phyloP scores from a whole-genome alignment of 2,113 vertebrate genomes.

The Nymphicus hollandicus region DNA sequence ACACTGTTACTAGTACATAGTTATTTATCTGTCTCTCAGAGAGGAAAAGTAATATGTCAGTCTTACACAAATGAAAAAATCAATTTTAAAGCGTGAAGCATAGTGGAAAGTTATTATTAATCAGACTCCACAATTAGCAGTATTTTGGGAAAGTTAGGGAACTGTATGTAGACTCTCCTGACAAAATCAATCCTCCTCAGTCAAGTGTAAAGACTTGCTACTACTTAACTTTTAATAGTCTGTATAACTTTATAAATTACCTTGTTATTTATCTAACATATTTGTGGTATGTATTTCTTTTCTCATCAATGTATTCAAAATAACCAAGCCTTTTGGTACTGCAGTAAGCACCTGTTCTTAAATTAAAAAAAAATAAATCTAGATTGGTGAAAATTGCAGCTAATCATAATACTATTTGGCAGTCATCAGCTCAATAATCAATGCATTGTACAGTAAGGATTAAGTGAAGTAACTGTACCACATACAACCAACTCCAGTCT shows the following conservation, averaged over 20 bases:
- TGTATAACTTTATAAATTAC: background rate
- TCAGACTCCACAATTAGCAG: background rate
- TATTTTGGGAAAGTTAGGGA: background rate
- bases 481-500: background rate
- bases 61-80: background rate
- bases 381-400: background rate
- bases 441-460: background rate
- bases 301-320: background rate
- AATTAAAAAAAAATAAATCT: background rate
- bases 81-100: background rate
- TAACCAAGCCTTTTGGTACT: background rate
- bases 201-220: background rate
- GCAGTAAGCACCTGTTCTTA: background rate
- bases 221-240: background rate
- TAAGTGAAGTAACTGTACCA: background rate
- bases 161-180: background rate
- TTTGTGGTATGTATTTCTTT: background rate
- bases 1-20: background rate
- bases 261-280: background rate
- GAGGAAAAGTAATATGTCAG: background rate
- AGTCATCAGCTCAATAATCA: background rate
- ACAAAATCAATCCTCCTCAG: background rate
- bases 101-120: background rate
- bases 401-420: background rate
- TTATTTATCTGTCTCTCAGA: background rate